Percentiles rank a stretch among this genome's conserved stretches.
These are phyloP conservation scores for Cepaea hortensis DNA, from an alignment of 2,888 invertebrate genomes.

Conservation along the genomic window DNA sequence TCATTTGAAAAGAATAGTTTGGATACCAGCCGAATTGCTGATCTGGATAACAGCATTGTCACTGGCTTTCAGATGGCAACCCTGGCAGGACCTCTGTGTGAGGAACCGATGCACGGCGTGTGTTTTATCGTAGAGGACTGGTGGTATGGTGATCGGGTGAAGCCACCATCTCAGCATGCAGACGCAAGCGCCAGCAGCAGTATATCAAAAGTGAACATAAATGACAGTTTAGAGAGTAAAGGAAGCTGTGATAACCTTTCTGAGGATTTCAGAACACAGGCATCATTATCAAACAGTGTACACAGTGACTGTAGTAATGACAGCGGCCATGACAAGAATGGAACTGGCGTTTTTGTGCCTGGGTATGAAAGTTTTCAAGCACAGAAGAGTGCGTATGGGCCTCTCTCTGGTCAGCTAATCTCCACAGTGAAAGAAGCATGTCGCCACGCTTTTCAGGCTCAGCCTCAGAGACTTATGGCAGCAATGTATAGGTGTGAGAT, in stretches of 20 bases:
- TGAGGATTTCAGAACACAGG: neutral
- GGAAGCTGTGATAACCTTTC: neutral
- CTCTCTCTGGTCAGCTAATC: conserved; percentile 88
- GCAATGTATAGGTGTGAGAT: conserved; percentile 94
- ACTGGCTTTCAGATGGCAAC: conserved; percentile 82
- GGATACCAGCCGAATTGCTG: conserved; percentile 54
- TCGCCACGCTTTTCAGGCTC: conserved; percentile 89
- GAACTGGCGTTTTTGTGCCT: neutral
- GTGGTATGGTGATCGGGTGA: conserved; percentile 68
- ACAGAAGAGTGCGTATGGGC: conserved; percentile 57
- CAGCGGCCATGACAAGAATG: neutral
- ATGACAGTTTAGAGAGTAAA: conserved; percentile 10
- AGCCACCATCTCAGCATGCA: neutral
- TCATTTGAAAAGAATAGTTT: conserved; percentile 52
- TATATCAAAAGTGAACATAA: neutral
- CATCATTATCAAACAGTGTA: neutral
- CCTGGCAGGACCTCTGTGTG: conserved; percentile 93
- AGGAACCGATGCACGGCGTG: conserved; percentile 97
- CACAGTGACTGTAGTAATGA: neutral
- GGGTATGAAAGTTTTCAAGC: conserved; percentile 23
- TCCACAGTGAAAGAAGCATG: conserved; percentile 93
- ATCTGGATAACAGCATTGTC: conserved; percentile 80
- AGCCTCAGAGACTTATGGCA: conserved; percentile 92
- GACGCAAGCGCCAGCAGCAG: neutral
- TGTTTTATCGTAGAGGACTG: conserved; percentile 90